Evolutionary conservation across 2,113 vertebrate genomes (phyloP).

Genomic region (Hystrix brachyura): DNA sequence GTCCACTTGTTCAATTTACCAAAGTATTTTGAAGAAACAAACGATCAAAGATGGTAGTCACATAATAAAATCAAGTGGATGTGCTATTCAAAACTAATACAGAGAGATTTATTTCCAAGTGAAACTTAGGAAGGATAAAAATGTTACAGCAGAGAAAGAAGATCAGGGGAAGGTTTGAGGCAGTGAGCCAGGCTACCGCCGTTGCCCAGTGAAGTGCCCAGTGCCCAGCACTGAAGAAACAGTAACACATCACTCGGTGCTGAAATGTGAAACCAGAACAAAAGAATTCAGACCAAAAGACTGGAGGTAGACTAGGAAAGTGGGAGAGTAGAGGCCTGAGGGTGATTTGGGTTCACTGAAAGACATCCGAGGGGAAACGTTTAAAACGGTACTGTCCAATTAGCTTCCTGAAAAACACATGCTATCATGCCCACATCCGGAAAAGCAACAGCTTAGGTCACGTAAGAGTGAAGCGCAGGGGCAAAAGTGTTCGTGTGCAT

Average conservation of each 20-base stretch:
- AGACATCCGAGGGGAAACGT: not conserved
- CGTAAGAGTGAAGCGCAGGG: not conserved
- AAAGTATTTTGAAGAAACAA: conserved; percentile 39
- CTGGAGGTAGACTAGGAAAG: not conserved
- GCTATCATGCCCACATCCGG: not conserved
- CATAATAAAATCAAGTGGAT: not conserved
- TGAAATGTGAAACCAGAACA: not conserved
- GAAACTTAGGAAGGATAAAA: not conserved
- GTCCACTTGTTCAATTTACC: not conserved
- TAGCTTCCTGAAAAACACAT: not conserved
- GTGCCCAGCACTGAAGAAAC: not conserved
- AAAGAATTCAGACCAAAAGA: not conserved
- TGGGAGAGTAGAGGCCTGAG: not conserved
- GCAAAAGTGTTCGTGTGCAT: not conserved
- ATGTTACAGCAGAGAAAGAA: not conserved
- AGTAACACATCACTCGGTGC: not conserved
- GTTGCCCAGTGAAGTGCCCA: not conserved
- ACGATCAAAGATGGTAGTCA: conserved; percentile 2
- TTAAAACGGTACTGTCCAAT: not conserved
- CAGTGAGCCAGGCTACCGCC: not conserved
- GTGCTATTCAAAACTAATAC: not conserved
- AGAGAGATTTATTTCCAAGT: conserved; percentile 1
- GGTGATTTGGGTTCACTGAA: not conserved
- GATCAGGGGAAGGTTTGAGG: not conserved
- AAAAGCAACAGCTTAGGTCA: not conserved